Evolutionary conservation across 2,888 invertebrate genomes (phyloP), one percentile per base, ranked within the genome.

Genomic region (Orthosia gothica): DNA sequence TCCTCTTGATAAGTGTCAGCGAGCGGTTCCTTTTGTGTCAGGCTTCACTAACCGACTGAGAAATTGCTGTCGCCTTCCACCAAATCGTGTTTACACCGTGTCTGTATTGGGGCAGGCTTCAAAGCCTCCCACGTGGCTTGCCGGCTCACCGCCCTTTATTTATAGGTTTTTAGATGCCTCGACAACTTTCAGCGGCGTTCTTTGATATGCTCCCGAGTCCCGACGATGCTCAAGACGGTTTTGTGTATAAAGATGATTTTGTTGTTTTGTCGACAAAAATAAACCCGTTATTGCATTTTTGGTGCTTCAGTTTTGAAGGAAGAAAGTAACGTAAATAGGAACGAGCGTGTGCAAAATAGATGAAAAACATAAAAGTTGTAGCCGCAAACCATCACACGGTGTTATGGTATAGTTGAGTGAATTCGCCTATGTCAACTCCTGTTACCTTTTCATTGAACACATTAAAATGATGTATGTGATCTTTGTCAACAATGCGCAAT

Each of bases 1-100:
- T 77, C 77, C 74, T 68, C 70, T 73, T 88, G 84, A 85, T 86
- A 83, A 85, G 84, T 84, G 85, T 80, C 85, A 74, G 75, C 70
- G 81, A 64, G 77, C 69, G 52, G 58, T 63, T 79, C 70, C 82
- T 84, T 88, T 88, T 86, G 83, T 83, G 70, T 52, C 23, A 50
- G 61, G 77, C 74, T 76, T 70, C 76, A 70, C 71, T 81, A 85
- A 79, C 85, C 76, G 82, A 83, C 71, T 84, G 89, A 87, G 83
- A 85, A 76, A 89, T 87, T 78, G 84, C 75, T 59, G 78, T 63
- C 80, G 65, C 73, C 70, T 71, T 70, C 59, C 63, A 58, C 55
- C 73, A 77, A 75, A 76, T 73, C 72, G 70, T 76, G 77, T 81
- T 74, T 73, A 74, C 79, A 68, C 66, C 45, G 61, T 64, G 64